Evolutionary conservation across 2,888 invertebrate species (phyloP), one percentile per base, ranked within the genome.

Genomic region (Andrena hattorfiana): DNA sequence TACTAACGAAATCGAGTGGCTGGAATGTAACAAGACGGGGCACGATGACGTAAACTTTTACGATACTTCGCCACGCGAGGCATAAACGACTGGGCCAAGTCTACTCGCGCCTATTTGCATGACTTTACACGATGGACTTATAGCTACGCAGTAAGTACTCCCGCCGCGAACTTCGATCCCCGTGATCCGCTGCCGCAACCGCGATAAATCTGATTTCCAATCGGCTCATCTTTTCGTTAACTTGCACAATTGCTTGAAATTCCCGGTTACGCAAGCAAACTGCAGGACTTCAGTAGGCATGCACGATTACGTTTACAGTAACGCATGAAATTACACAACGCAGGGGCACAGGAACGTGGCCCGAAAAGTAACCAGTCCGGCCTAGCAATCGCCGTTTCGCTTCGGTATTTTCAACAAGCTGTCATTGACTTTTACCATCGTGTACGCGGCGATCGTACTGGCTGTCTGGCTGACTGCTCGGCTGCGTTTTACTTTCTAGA

Each of bases 401-500:
- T 56, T 59, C 59, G 28, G 62, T 8, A 54, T 56, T 71, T 32
- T 63, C 69, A 48, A n/a, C 30, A 8, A 56, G 8, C 71, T 71
- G 70, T 70, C 77, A 71, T 70, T 71, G 77, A 77, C 77, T 77
- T 71, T 77, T 77, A 64, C 63, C 54, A 20, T 49, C 26, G 49
- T 49, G 49, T 49, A 5, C 10, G 10, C 23, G 28, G 8, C 23
- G n/a, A n/a, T 59, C 35, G 49, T 16, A 35, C 49, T 32, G 42
- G 23, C 35, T 35, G 26, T 10, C 23, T 56, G 4, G 23, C 42
- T 56, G 51, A 26, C 51, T 35, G 23, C 13, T 13, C 7, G 77
- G n/a, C 42, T n/a, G 59, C 66, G 77, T 73, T 81, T 81, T 84
- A 85, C 85, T 85, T 84, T 84, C 85, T 85, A 82, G 66, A 78